Percentiles rank a stretch among this genome's conserved stretches.
Evolutionary conservation across 2,888 invertebrate species (phyloP).

Genomic region (Halictus quadricinctus): DNA sequence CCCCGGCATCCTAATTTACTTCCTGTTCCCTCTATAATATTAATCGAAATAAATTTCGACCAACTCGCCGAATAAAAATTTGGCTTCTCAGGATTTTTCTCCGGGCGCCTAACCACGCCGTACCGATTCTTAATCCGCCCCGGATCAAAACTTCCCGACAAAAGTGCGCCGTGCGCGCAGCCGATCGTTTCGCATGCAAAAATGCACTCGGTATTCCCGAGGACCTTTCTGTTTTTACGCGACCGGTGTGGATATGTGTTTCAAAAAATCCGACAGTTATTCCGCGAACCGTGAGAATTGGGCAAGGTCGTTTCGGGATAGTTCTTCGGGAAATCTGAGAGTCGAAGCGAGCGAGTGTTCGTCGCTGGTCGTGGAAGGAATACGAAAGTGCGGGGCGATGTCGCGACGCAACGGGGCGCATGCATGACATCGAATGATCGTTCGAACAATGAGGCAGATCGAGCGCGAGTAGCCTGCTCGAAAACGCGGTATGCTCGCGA

Average conservation of each 20-base stretch:
- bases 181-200: constrained; percentile 8
- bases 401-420: not conserved
- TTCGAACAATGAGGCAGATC: not conserved
- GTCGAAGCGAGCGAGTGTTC: constrained; percentile 29
- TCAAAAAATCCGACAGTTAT: constrained; percentile 35
- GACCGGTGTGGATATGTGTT: constrained; percentile 16
- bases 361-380: constrained; percentile 41
- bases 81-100: not conserved
- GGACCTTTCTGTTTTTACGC: not conserved
- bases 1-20: not conserved
- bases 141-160: not conserved
- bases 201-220: constrained; percentile 29
- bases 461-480: not conserved
- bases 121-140: not conserved
- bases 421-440: constrained; percentile 12
- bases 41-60: not conserved
- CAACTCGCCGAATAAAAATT: not conserved
- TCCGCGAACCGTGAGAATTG: constrained; percentile 18
- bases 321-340: constrained; percentile 29
- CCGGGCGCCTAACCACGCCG: not conserved
- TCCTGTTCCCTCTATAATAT: not conserved
- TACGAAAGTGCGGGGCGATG: constrained; percentile 42
- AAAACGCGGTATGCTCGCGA: not conserved
- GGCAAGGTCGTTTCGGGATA: constrained; percentile 29
- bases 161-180: not conserved